Conservation (phyloP, 2,113 vertebrate genomes). For the Azemiops feae region DNA sequence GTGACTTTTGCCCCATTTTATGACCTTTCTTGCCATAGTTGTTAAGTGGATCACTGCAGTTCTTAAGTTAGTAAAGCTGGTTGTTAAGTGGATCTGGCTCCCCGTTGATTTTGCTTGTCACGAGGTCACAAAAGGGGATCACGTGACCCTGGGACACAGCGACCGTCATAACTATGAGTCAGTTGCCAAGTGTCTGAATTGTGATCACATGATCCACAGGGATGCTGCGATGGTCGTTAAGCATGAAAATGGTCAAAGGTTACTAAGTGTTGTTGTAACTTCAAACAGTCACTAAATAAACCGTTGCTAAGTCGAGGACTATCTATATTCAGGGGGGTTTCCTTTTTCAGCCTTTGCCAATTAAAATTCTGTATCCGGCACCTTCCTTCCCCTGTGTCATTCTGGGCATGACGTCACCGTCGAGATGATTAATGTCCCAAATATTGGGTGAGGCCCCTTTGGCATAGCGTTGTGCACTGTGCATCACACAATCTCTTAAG, state of each 20-base stretch:
- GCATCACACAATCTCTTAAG: neutral
- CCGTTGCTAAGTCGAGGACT: fast-evolving
- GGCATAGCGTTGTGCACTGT: neutral
- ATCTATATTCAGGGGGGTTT: neutral
- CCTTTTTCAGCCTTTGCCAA: neutral
- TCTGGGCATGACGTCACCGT: neutral
- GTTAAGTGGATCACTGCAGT: neutral
- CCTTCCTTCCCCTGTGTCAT: no score
- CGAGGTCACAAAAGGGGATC: neutral
- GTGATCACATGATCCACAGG: neutral
- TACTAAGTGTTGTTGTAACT: neutral
- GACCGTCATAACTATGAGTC: neutral
- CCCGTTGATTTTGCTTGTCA: neutral
- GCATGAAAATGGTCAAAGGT: neutral
- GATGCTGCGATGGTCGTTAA: neutral
- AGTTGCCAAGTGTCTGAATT: neutral
- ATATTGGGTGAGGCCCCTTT: neutral
- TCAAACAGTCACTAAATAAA: neutral
- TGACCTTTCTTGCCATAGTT: neutral
- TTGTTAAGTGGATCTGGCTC: neutral
- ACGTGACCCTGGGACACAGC: fast-evolving
- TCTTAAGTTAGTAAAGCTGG: neutral
- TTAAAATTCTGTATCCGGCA: neutral
- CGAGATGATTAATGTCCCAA: neutral
- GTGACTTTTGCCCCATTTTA: neutral